Conservation (phyloP, 2,113 vertebrate genomes). For the Meleagris gallopavo region DNA sequence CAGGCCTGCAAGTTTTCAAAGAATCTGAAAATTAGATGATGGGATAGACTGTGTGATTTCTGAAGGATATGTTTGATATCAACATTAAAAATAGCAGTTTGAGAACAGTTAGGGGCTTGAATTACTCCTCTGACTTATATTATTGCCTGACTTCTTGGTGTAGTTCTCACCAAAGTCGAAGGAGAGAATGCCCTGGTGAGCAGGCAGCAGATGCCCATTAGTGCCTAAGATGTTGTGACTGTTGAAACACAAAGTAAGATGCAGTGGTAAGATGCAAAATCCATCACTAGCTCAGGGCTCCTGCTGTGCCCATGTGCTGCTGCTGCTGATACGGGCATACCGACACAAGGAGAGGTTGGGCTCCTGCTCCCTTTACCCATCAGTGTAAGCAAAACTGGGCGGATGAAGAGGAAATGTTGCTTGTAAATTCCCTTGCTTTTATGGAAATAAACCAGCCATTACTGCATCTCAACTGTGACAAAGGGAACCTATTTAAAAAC, state of each 20-base stretch:
- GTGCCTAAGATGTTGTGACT: background rate
- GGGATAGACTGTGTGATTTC: background rate
- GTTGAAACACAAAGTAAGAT: background rate
- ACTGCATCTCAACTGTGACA: background rate
- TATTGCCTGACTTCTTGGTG: background rate
- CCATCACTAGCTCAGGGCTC: background rate
- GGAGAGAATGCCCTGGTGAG: background rate
- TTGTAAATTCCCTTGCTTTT: background rate
- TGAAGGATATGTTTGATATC: background rate
- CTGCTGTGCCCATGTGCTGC: background rate
- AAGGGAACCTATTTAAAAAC: background rate
- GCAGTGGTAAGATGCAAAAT: background rate
- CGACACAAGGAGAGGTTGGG: background rate
- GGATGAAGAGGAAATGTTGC: background rate
- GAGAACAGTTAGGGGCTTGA: background rate
- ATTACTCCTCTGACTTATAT: background rate
- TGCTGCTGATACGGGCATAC: background rate
- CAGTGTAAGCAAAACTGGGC: background rate
- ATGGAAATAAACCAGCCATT: background rate
- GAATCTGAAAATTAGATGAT: background rate
- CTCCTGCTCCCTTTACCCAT: background rate
- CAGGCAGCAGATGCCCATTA: background rate
- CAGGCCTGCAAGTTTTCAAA: background rate
- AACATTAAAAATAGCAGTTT: background rate
- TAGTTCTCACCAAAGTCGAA: background rate